Percentiles rank a stretch among this genome's conserved stretches.
These are phyloP conservation scores for Thomomys bottae DNA, from an alignment of 2,113 vertebrate genomes.

Conservation along the genomic window DNA sequence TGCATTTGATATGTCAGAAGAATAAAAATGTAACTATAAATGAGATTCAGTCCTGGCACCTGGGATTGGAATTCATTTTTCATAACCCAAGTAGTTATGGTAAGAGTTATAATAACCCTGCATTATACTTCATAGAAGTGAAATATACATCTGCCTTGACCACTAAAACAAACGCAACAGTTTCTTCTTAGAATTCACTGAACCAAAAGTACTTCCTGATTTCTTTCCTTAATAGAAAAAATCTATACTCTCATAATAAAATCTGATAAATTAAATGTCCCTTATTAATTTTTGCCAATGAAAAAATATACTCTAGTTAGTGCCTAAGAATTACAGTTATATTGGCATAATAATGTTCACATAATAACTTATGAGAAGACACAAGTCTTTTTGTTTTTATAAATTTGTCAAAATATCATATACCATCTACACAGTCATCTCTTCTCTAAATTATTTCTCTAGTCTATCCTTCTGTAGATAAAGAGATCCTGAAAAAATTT, in stretches of 20 bases:
- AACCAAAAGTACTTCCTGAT: not conserved
- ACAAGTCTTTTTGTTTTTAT: not conserved
- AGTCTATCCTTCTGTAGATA: slow-evolving; percentile 17
- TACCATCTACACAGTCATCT: not conserved
- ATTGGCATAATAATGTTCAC: not conserved
- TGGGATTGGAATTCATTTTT: not conserved
- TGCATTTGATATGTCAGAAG: not conserved
- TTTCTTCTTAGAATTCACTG: not conserved
- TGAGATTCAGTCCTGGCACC: not conserved
- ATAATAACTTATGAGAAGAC: not conserved
- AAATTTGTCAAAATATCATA: not conserved
- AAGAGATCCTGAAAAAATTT: not conserved
- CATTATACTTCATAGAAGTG: not conserved
- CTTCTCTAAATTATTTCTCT: not conserved
- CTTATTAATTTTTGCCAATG: slow-evolving; percentile 15
- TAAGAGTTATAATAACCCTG: not conserved
- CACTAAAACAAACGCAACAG: not conserved
- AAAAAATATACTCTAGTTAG: not conserved
- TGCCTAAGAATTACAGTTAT: not conserved
- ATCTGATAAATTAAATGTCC: slow-evolving; percentile 11
- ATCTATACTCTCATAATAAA: not conserved
- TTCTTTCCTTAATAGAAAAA: slow-evolving; percentile 16
- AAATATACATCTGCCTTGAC: not conserved
- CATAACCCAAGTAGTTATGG: slow-evolving; percentile 14
- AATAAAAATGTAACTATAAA: not conserved